phyloP scores from a whole-genome alignment of 2,113 vertebrate genomes.

The Otocyon megalotis region DNA sequence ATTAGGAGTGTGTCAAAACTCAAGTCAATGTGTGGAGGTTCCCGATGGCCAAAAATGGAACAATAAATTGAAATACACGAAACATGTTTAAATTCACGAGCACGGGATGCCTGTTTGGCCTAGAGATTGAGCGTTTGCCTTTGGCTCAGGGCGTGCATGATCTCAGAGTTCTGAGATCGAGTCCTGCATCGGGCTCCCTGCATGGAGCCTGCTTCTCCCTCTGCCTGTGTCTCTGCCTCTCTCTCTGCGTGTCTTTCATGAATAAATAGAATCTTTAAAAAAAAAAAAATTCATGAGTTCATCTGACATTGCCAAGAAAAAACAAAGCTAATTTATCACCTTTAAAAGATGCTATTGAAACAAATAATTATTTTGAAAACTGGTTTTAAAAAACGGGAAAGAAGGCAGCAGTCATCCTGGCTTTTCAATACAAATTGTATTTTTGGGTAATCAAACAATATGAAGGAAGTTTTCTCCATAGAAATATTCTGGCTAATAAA shows the following conservation, averaged over 20 bases:
- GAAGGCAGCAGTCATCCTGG: not conserved
- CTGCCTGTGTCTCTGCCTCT: too few species aligned
- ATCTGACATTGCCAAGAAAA: conserved; percentile 16
- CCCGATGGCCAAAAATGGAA: not conserved
- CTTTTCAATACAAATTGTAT: not conserved
- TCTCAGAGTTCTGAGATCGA: too few species aligned
- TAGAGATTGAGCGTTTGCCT: too few species aligned
- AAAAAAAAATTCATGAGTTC: not conserved
- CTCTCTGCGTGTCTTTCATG: too few species aligned
- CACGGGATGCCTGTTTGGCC: too few species aligned
- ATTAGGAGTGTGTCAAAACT: not conserved
- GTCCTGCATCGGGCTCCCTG: too few species aligned
- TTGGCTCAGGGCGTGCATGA: too few species aligned
- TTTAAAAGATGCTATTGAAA: not conserved
- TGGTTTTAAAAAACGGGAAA: not conserved
- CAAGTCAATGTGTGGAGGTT: not conserved
- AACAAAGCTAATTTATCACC: not conserved
- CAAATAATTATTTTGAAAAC: conserved; percentile 32
- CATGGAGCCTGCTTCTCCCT: too few species aligned
- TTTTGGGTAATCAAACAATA: not conserved
- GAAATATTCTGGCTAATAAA: not conserved
- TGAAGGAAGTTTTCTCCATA: not conserved
- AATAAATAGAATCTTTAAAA: too few species aligned
- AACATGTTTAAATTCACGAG: not conserved
- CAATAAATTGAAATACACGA: not conserved